Evolutionary conservation across 2,113 vertebrate genomes (phyloP).

Genomic region (Psophia crepitans): DNA sequence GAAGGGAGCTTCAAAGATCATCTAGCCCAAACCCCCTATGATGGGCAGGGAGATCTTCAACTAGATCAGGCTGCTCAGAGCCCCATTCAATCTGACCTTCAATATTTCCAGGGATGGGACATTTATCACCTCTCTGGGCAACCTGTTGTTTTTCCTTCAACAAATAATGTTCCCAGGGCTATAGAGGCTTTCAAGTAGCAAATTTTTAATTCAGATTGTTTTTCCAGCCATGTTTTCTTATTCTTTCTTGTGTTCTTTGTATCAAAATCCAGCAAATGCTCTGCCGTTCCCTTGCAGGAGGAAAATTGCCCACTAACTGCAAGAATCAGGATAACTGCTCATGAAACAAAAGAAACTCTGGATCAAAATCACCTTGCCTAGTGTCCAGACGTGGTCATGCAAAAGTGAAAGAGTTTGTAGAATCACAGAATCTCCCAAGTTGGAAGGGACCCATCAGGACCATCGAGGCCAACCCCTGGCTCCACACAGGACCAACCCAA

Average conservation of each 20-base stretch:
- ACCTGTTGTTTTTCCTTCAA: neutral
- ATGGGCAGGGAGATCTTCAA: neutral
- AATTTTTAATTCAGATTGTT: neutral
- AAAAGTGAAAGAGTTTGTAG: neutral
- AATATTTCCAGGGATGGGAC: neutral
- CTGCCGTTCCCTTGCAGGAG: neutral
- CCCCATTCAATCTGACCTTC: fast-evolving
- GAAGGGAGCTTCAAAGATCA: neutral
- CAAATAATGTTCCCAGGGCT: fast-evolving
- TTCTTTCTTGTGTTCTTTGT: neutral
- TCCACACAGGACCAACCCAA: too few species aligned
- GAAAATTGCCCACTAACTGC: neutral
- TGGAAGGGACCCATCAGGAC: too few species aligned
- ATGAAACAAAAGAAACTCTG: neutral
- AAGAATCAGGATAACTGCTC: neutral
- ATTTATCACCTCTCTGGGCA: neutral
- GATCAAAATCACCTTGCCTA: neutral
- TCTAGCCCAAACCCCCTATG: neutral
- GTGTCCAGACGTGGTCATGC: neutral
- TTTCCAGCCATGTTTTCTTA: neutral
- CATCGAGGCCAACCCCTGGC: too few species aligned
- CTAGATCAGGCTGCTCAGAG: neutral
- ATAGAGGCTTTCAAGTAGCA: neutral
- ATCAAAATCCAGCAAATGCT: neutral
- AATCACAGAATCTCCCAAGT: too few species aligned